Evolutionary conservation across 2,888 invertebrate species (phyloP).

Genomic region (Lampropteryx suffumata): DNA sequence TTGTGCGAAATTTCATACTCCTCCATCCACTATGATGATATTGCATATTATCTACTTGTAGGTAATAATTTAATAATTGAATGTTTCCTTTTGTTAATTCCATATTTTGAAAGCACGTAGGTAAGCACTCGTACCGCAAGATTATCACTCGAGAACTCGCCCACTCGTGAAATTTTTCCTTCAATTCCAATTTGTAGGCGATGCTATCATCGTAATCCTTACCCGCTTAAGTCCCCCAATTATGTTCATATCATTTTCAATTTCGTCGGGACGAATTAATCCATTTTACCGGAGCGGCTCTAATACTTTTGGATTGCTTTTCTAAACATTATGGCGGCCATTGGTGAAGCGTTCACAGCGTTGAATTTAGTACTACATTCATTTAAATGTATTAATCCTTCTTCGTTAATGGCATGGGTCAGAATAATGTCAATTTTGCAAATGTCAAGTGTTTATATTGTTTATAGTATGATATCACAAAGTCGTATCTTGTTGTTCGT

Average conservation of each 20-base stretch:
- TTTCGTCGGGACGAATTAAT: conserved; percentile 25
- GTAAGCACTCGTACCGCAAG: background rate
- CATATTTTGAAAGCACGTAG: background rate
- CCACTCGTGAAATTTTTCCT: conserved; percentile 27
- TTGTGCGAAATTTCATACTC: no score
- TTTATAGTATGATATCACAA: no score
- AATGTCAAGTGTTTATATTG: no score
- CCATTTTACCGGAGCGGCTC: conserved; percentile 10
- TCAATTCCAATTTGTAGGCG: conserved; percentile 22
- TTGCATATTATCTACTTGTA: no score
- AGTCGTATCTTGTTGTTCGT: no score
- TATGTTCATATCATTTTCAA: conserved; percentile 25
- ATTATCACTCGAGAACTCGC: conserved; percentile 17
- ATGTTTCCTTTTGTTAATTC: background rate
- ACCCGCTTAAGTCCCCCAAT: conserved; percentile 20
- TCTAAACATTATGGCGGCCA: background rate
- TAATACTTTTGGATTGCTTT: conserved; percentile 8
- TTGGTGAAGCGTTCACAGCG: no score
- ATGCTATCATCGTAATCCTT: conserved; percentile 21
- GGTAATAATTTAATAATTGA: background rate
- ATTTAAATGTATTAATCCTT: no score
- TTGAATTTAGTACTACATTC: no score
- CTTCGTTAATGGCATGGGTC: no score
- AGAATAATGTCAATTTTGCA: no score
- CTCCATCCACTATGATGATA: no score